Evolutionary conservation across 2,113 vertebrate species (phyloP).

Genomic region (Halcyon senegalensis): DNA sequence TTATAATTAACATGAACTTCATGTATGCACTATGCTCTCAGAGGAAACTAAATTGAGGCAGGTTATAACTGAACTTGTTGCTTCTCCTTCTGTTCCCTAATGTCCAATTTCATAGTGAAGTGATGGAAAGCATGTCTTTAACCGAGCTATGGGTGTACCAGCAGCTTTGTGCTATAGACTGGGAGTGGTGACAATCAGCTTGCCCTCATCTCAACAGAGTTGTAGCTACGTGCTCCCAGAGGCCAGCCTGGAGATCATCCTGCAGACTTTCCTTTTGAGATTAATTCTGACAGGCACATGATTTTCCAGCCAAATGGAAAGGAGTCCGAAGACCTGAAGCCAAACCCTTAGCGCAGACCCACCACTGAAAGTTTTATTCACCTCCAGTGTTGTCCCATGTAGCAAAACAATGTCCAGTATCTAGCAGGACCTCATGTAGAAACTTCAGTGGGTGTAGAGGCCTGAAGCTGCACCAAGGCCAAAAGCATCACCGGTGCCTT

Average conservation of each 20-base stretch:
- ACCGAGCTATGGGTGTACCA: not conserved
- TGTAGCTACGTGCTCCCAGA: not conserved
- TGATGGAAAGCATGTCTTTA: not conserved
- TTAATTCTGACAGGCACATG: not conserved
- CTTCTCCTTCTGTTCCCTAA: not conserved
- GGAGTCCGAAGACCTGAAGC: not conserved
- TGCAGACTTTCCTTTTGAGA: not conserved
- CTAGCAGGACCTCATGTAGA: not conserved
- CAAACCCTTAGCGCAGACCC: not conserved
- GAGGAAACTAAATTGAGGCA: not conserved
- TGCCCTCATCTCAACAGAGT: conserved; percentile 2
- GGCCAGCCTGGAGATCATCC: not conserved
- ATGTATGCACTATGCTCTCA: not conserved
- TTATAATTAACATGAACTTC: not conserved
- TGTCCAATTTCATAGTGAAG: not conserved
- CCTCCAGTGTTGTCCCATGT: accelerated
- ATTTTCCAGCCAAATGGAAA: not conserved
- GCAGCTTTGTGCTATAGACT: not conserved
- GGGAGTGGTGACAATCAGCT: not conserved
- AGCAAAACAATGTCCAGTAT: not conserved
- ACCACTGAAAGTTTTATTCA: not conserved
- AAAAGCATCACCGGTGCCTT: not conserved
- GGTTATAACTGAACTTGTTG: not conserved
- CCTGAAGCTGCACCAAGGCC: not conserved
- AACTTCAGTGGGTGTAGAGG: not conserved